phyloP scores from a whole-genome alignment of 2,113 vertebrate genomes.

The Ammodytes dubius region DNA sequence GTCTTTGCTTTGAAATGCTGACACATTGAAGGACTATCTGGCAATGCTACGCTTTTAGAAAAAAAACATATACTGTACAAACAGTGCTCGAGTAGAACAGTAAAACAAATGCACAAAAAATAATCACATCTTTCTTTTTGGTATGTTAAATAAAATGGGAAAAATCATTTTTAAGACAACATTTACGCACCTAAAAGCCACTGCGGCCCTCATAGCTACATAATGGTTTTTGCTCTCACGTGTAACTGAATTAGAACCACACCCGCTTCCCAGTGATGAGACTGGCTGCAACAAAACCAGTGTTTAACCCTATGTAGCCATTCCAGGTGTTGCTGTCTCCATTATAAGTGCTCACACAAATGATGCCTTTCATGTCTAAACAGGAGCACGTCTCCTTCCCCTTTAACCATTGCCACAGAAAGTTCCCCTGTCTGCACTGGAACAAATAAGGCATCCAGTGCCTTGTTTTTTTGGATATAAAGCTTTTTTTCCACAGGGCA shows the following conservation, averaged over 20 bases:
- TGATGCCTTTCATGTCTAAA: slow-evolving; percentile 30
- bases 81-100: slow-evolving; percentile 21
- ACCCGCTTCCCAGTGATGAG: slow-evolving; percentile 14
- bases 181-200: background rate
- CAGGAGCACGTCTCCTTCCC: slow-evolving; percentile 1
- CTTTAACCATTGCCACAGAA: slow-evolving; percentile 33
- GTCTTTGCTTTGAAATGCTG: slow-evolving; percentile 65
- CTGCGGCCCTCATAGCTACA: background rate
- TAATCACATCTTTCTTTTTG: slow-evolving; percentile 11
- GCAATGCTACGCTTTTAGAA: slow-evolving; percentile 27
- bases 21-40: slow-evolving; percentile 9
- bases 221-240: slow-evolving; percentile 24
- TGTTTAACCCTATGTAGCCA: slow-evolving; percentile 36
- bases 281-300: slow-evolving; percentile 42
- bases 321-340: slow-evolving; percentile 31
- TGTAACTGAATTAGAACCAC: slow-evolving; percentile 38
- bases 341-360: slow-evolving; percentile 37
- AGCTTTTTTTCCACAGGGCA: slow-evolving; percentile 39
- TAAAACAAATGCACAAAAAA: slow-evolving; percentile 28
- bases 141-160: slow-evolving; percentile 11
- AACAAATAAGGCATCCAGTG: slow-evolving; percentile 31
- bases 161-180: background rate
- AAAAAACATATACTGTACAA: slow-evolving; percentile 25
- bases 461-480: slow-evolving; percentile 28
- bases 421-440: background rate